Evolutionary conservation across 1,140 invertebrate species (phyloP), one percentile per base, ranked within the genome.

Genomic region (Scaptomyza hsui): DNA sequence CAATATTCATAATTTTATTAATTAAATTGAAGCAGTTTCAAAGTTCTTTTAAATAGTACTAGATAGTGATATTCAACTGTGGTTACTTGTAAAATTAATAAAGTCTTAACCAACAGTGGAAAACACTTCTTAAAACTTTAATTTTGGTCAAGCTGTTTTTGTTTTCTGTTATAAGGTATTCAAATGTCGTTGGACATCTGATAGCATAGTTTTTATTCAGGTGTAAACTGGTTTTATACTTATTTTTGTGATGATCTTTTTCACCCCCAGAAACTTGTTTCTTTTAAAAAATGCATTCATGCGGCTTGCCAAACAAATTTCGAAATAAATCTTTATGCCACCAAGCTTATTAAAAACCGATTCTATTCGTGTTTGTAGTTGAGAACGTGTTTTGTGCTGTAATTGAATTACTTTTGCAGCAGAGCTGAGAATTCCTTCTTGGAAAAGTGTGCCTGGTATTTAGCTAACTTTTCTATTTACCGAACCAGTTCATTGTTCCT

Each of bases 141-240:
- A 29, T 9, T 29, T 29, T 9, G 2, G 1, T 7, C 15, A 18
- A 42, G 15, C 12, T 39, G 2, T 29, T 15, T 29, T 16, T 7
- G 4, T 42, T 21, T 29, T 29, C 18, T 42, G 64, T 80, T 65
- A 75, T 79, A 75, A 79, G 24, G 24, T 62, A 79, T 79, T 79
- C 75, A 80, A 79, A 80, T 80, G 59, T 65, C 72, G 77, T 80
- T 72, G 72, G 48, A 61, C 64, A 55, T 29, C 53, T 19, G 32
- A 15, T 24, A 19, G 19, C 6, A 53, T 24, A 24, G 24, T 5
- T 4, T 24, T 24, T 24, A n/a, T n/a, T n/a, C n/a, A n/a, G n/a
- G n/a, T n/a, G n/a, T n/a, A n/a, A n/a, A n/a, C n/a, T n/a, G n/a
- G n/a, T n/a, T n/a, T n/a, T n/a, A n/a, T n/a, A n/a, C n/a, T n/a